Percentiles rank a stretch among this genome's conserved stretches.
Evolutionary conservation across 2,113 vertebrate genomes (phyloP).

Genomic region (Rutilus rutilus): DNA sequence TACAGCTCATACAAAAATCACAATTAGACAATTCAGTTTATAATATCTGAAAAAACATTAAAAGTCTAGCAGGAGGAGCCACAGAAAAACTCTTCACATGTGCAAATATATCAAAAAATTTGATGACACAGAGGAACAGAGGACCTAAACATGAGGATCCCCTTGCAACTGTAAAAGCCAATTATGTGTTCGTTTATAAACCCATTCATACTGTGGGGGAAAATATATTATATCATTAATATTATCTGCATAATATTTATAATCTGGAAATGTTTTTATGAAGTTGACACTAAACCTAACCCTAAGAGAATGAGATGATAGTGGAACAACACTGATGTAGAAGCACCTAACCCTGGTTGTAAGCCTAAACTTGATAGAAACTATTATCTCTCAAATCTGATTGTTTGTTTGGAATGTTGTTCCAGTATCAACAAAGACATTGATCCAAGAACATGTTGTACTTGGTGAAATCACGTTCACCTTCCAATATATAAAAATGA

Average conservation of each 20-base stretch:
- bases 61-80: background rate
- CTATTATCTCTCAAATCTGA: no score
- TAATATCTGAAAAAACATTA: background rate
- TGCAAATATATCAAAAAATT: background rate
- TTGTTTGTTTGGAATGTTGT: no score
- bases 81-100: background rate
- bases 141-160: background rate
- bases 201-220: background rate
- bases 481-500: no score
- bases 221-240: background rate
- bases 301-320: no score
- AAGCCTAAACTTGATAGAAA: no score
- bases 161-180: background rate
- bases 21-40: background rate
- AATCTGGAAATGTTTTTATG: background rate
- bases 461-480: no score
- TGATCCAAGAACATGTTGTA: no score
- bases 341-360: no score
- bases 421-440: no score
- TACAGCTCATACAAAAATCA: background rate
- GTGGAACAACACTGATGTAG: no score
- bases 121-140: background rate
- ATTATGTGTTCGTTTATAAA: background rate
- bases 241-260: background rate
- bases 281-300: no score